Conservation (phyloP, 1,140 invertebrate genomes). For the Trypoxylus dichotomus region DNA sequence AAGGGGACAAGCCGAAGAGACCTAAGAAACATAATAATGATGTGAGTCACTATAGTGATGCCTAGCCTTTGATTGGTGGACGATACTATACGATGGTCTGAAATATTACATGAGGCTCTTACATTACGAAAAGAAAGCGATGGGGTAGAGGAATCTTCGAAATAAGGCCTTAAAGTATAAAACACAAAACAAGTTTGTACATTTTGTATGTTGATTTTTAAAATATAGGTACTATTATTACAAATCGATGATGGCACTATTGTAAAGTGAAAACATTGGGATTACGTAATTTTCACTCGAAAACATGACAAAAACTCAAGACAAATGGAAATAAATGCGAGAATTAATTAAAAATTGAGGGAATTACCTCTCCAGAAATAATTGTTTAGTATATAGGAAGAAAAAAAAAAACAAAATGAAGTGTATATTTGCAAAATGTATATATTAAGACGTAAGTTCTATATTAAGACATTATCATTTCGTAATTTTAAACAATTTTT, state of each 20-base stretch:
- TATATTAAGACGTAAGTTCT: conserved; percentile 12
- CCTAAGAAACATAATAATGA: conserved; percentile 42
- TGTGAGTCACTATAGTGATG: conserved; percentile 49
- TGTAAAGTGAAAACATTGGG: background rate
- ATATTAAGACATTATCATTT: background rate
- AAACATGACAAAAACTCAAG: too few species aligned
- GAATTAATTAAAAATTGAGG: background rate
- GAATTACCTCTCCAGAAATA: background rate
- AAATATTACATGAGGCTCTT: too few species aligned
- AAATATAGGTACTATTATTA: conserved; percentile 1
- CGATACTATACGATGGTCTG: background rate
- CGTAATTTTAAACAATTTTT: conserved; percentile 19
- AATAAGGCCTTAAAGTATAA: background rate
- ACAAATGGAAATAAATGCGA: background rate
- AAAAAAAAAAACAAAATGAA: background rate
- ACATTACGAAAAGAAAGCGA: background rate
- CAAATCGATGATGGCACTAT: background rate
- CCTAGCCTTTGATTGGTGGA: conserved; percentile 37
- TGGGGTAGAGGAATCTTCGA: background rate
- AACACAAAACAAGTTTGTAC: background rate
- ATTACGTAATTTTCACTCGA: background rate
- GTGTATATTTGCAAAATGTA: conserved; percentile 21
- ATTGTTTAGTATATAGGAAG: background rate
- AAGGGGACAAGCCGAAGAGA: conserved; percentile 40
- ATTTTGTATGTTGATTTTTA: conserved; percentile 13